A percentile compares a stretch with the other conserved stretches of the same genome.
These are phyloP conservation scores for Semicossyphus pulcher DNA, from an alignment of 2,113 vertebrate genomes.

Conservation along the genomic window DNA sequence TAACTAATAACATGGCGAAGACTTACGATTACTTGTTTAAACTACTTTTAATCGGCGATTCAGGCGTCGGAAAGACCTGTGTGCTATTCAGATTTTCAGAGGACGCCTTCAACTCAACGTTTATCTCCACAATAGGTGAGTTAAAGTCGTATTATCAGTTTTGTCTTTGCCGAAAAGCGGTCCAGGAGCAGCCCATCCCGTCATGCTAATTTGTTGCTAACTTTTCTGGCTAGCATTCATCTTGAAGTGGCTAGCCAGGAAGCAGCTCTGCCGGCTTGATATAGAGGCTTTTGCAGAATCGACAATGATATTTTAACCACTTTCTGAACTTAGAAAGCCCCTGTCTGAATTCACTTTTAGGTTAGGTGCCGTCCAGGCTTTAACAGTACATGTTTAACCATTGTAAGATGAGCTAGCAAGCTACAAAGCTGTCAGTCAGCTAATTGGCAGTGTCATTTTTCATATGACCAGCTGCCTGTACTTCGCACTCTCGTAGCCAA, in stretches of 20 bases:
- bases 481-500: slow-evolving; percentile 43
- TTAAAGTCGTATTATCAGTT: background rate
- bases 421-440: slow-evolving; percentile 43
- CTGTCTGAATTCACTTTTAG: fast-evolving
- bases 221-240: slow-evolving; percentile 60
- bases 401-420: slow-evolving; percentile 25
- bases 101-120: slow-evolving; percentile 98
- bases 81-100: slow-evolving; percentile 97
- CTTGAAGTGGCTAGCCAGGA: slow-evolving; percentile 57
- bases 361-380: fast-evolving
- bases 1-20: slow-evolving; percentile 90
- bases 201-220: slow-evolving; percentile 75
- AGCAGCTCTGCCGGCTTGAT: slow-evolving; percentile 48
- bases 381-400: background rate
- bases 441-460: slow-evolving; percentile 38
- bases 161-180: slow-evolving; percentile 30
- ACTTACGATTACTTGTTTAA: slow-evolving; percentile 99
- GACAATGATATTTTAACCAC: background rate
- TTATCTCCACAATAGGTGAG: slow-evolving; percentile 97
- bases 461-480: slow-evolving; percentile 24
- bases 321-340: fast-evolving
- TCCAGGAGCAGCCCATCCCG: slow-evolving; percentile 68
- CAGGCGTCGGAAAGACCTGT: slow-evolving; percentile 97
- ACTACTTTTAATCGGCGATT: slow-evolving; percentile 98
- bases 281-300: background rate